Conservation (phyloP, 2,888 invertebrate genomes). For the Nezara viridula region DNA sequence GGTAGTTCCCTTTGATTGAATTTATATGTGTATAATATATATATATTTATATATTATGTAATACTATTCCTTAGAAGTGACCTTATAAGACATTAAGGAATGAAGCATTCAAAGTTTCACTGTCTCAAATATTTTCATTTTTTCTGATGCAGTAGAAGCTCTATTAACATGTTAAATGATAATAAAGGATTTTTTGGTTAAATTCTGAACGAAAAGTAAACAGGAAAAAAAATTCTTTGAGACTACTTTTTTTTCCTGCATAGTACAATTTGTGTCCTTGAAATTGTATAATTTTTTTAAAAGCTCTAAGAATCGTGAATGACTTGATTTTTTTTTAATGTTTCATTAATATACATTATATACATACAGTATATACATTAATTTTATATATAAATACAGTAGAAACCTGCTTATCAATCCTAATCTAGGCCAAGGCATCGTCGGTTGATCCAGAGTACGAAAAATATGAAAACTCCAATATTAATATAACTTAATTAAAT, state of each 20-base stretch:
- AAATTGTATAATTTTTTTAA: not conserved
- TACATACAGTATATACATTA: too few relatives aligned
- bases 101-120: constrained; percentile 56
- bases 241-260: not conserved
- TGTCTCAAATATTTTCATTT: constrained; percentile 25
- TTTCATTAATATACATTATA: too few relatives aligned
- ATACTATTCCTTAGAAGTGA: constrained; percentile 57
- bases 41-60: not conserved
- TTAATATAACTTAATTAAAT: too few relatives aligned
- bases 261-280: not conserved
- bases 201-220: not conserved
- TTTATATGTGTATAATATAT: constrained; percentile 32
- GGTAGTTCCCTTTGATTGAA: constrained; percentile 40
- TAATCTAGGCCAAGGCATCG: too few relatives aligned
- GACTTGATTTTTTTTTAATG: too few relatives aligned
- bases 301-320: not conserved
- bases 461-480: too few relatives aligned
- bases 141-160: constrained; percentile 17
- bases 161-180: not conserved
- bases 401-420: too few relatives aligned
- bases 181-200: not conserved
- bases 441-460: too few relatives aligned
- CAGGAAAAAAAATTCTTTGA: not conserved
- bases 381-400: too few relatives aligned
- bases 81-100: constrained; percentile 57